Evolutionary conservation across 2,888 invertebrate genomes (phyloP), one percentile per base, ranked within the genome.

Genomic region (Amphipoea lucens): DNA sequence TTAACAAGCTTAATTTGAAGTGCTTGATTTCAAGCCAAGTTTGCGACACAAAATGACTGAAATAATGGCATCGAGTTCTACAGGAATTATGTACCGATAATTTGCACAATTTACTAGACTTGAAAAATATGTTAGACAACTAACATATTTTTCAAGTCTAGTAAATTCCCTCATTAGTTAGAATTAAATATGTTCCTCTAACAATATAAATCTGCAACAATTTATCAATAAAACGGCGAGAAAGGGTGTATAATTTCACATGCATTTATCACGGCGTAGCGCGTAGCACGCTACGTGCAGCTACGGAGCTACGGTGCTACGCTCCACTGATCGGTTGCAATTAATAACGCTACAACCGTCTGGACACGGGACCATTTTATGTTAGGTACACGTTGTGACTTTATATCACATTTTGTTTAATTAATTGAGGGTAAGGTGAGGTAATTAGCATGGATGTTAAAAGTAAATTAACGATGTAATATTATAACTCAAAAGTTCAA

Each of bases 261-360:
- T 79, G 81, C 80, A 87, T 81, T 85, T 77, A 79, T 85, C 72
- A 79, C 69, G 68, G 63, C 60, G 81, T 85, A 76, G 79, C 78
- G 72, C 82, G 81, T 87, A 80, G 79, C 76, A 76, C 54, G 85
- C 82, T 82, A 81, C 77, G 71, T 29, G 63, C 62, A 29, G 66
- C 29, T 79, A 78, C 82, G 54, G 14, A 11, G 73, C 69, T 79
- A 80, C 76, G 72, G 65, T 54, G 79, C 86, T 85, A 89, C 88
- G 89, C 76, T 75, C 79, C 73, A 81, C 76, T 81, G 85, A 72
- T 76, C 79, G 76, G 54, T n/a, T 66, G 83, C 78, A 80, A 89
- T 89, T 85, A 87, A 80, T 87, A 88, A 87, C 78, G 78, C 74
- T 77, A 81, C 81, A 42, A 81, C 45, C 48, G 79, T 45, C 74